These are phyloP conservation scores for Crossaster papposus DNA, from an alignment of 53 echinoderm and acorn worm genomes.

Conservation along the genomic window DNA sequence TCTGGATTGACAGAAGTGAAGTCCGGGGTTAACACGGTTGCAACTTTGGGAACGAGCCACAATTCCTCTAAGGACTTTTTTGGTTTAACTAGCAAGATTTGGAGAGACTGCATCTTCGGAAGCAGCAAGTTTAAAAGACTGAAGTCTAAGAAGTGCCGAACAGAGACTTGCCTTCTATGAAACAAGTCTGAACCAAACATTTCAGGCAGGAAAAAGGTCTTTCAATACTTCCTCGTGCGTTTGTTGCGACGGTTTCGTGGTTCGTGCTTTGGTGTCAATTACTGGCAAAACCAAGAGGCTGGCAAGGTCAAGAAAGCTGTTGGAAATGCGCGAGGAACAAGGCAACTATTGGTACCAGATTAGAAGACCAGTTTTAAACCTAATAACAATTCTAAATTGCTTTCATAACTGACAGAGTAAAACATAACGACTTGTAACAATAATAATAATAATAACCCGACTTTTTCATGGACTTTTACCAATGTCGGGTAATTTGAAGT, in stretches of 20 bases:
- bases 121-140: neutral
- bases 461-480: too few species aligned
- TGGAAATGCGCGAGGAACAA: neutral
- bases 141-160: neutral
- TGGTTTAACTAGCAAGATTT: neutral
- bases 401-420: neutral
- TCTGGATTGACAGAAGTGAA: neutral
- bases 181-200: neutral
- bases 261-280: too few species aligned
- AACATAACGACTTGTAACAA: neutral
- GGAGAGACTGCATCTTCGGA: neutral
- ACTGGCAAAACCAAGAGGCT: too few species aligned
- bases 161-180: neutral
- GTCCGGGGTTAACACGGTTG: neutral
- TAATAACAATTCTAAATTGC: neutral
- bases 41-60: neutral
- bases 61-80: neutral
- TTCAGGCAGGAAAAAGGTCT: neutral
- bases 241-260: too few species aligned
- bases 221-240: neutral
- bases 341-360: conserved; percentile 48
- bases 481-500: too few species aligned
- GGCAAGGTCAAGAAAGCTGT: neutral
- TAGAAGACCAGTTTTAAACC: conserved; percentile 22
- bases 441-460: too few species aligned